Evolutionary conservation across 2,797 vertebrate species (phyloP).

Genomic region (Macrochelys suwanniensis): DNA sequence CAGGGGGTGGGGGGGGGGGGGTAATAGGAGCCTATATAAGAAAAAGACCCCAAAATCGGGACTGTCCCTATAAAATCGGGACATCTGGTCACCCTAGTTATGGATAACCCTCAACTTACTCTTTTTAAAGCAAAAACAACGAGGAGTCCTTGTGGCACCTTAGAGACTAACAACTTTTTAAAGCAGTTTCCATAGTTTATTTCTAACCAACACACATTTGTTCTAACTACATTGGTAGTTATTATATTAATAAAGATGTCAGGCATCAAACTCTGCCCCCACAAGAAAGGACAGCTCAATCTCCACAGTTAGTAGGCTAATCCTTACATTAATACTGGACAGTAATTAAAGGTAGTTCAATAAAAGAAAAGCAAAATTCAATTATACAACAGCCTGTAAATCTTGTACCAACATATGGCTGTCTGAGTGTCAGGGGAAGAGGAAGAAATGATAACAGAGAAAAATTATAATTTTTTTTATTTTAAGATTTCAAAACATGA

Average conservation of each 20-base stretch:
- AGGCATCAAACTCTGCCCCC: not conserved
- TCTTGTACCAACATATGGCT: not conserved
- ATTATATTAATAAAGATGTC: not conserved
- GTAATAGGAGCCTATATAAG: too few species aligned
- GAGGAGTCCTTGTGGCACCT: too few species aligned
- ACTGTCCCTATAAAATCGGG: too few species aligned
- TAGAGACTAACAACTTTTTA: too few species aligned
- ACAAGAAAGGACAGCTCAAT: fast-evolving
- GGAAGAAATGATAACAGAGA: not conserved
- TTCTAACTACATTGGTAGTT: not conserved
- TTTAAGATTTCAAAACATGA: not conserved
- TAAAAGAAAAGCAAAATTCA: not conserved
- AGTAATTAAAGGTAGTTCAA: not conserved
- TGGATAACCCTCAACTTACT: not conserved
- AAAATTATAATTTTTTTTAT: not conserved
- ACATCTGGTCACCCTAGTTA: not conserved
- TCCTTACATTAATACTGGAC: not conserved
- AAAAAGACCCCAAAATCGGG: too few species aligned
- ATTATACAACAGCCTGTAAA: not conserved
- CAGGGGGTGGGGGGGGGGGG: too few species aligned
- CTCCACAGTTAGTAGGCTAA: not conserved
- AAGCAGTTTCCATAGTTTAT: not conserved
- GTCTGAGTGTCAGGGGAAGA: not conserved
- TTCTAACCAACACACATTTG: not conserved
- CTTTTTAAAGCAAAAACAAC: not conserved